A percentile compares a stretch with the other conserved stretches of the same genome.
Conservation (phyloP, 2,888 invertebrate genomes). For the Ceraclea dissimilis region DNA sequence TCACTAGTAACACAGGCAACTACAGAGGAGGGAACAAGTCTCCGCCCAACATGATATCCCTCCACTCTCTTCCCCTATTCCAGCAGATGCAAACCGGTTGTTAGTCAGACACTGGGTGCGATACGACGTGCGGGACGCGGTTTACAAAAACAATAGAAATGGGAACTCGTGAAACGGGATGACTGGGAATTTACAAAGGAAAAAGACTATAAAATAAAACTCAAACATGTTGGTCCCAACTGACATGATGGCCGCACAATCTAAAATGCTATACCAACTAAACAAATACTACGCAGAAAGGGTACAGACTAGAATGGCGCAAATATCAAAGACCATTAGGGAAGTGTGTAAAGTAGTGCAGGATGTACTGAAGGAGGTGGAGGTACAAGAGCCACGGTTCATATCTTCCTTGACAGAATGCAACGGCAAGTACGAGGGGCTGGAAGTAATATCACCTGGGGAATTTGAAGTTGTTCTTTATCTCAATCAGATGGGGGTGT, state of each 20-base stretch:
- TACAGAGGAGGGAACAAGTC: constrained; percentile 6
- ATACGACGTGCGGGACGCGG: constrained; percentile 8
- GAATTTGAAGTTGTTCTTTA: constrained; percentile 94
- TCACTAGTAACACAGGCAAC: background rate
- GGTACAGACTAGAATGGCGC: constrained; percentile 77
- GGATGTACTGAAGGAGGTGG: constrained; percentile 91
- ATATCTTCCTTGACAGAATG: constrained; percentile 85
- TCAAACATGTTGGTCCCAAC: constrained; percentile 76
- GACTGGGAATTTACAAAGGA: background rate
- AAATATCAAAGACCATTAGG: constrained; percentile 79
- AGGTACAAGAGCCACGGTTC: constrained; percentile 89
- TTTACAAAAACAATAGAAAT: constrained; percentile 9
- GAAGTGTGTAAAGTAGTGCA: constrained; percentile 89
- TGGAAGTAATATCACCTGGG: constrained; percentile 84
- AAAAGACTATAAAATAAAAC: background rate
- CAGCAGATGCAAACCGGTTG: constrained; percentile 22
- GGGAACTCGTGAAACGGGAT: constrained; percentile 1
- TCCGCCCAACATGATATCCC: constrained; percentile 5
- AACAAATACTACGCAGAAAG: constrained; percentile 90
- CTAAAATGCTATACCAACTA: constrained; percentile 91
- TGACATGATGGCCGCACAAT: constrained; percentile 91
- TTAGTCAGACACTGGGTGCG: constrained; percentile 16
- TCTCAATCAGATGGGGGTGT: constrained; percentile 94
- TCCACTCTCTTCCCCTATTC: constrained; percentile 4
- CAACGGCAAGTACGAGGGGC: constrained; percentile 87